Conservation (phyloP, 2,888 invertebrate genomes). For the Sarcophaga caerulescens region DNA sequence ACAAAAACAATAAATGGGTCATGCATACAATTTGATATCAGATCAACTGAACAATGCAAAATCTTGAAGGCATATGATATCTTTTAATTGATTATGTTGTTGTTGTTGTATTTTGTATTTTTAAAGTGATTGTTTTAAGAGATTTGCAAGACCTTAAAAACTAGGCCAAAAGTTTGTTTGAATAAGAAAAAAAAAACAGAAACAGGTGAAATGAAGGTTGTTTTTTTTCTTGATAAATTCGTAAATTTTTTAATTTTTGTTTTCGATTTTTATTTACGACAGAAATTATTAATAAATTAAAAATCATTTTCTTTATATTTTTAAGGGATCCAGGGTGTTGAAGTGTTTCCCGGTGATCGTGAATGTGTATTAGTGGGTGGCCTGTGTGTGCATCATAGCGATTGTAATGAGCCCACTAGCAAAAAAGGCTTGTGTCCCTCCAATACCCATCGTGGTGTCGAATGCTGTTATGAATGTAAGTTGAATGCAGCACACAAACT, state of each 20-base stretch:
- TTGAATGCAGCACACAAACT: background rate
- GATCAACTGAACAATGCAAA: no score
- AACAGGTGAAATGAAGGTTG: background rate
- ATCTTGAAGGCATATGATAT: no score
- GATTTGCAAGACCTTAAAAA: background rate
- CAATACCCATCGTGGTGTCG: conserved; percentile 76
- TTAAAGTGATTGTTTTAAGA: background rate
- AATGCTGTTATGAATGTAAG: conserved; percentile 80
- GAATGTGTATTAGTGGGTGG: conserved; percentile 79
- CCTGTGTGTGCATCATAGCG: conserved; percentile 76
- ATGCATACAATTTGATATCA: background rate
- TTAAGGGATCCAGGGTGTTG: conserved; percentile 78
- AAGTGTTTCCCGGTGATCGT: conserved; percentile 77
- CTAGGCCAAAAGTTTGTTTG: background rate
- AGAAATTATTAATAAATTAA: no score
- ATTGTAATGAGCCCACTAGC: conserved; percentile 76
- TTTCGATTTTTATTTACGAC: background rate
- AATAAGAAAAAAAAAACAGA: background rate
- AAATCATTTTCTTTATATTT: background rate
- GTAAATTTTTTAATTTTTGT: background rate
- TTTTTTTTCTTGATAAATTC: background rate
- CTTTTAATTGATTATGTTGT: background rate
- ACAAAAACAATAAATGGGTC: background rate
- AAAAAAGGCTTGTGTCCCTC: conserved; percentile 78
- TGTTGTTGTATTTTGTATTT: background rate